These are phyloP conservation scores for Drosophila kanekoi DNA, from an alignment of 2,888 invertebrate genomes.

Conservation along the genomic window DNA sequence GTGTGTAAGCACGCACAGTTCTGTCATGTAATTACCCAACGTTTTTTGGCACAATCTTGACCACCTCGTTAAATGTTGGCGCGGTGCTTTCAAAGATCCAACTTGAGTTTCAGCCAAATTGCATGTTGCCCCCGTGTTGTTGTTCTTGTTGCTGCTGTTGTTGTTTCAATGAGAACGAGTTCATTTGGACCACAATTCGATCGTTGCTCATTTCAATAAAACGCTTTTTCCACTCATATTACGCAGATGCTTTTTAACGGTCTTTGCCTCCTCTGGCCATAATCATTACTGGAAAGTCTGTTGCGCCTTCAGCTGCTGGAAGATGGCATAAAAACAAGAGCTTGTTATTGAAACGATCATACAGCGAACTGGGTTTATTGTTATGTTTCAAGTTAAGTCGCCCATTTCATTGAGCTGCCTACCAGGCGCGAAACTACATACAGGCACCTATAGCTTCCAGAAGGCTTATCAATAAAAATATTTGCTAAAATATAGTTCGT, in stretches of 20 bases:
- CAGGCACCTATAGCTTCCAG: background rate
- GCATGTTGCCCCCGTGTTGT: slow-evolving; percentile 35
- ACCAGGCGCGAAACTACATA: slow-evolving; percentile 4
- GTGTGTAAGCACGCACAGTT: slow-evolving; percentile 43
- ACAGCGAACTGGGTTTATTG: slow-evolving; percentile 65
- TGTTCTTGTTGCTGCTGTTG: slow-evolving; percentile 6
- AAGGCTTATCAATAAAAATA: no score
- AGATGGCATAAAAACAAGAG: slow-evolving; percentile 39
- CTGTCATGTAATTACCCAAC: slow-evolving; percentile 69
- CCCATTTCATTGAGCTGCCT: slow-evolving; percentile 32
- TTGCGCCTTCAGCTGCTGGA: slow-evolving; percentile 29
- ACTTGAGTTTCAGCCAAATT: slow-evolving; percentile 44
- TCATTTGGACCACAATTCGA: slow-evolving; percentile 73
- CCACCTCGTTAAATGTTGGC: slow-evolving; percentile 71
- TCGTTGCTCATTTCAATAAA: slow-evolving; percentile 74
- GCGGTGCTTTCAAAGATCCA: slow-evolving; percentile 62
- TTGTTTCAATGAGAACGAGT: slow-evolving; percentile 62
- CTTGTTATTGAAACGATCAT: slow-evolving; percentile 67
- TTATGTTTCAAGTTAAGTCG: slow-evolving; percentile 60
- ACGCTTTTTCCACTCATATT: slow-evolving; percentile 50
- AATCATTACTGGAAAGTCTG: slow-evolving; percentile 73
- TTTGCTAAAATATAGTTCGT: no score
- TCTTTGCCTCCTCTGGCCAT: slow-evolving; percentile 42
- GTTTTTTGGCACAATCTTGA: slow-evolving; percentile 77
- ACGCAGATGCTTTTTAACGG: slow-evolving; percentile 36